Evolutionary conservation across 64 coral and sea anemone genomes (phyloP), one percentile per base, ranked within the genome.

Genomic region (Montipora foliosa): DNA sequence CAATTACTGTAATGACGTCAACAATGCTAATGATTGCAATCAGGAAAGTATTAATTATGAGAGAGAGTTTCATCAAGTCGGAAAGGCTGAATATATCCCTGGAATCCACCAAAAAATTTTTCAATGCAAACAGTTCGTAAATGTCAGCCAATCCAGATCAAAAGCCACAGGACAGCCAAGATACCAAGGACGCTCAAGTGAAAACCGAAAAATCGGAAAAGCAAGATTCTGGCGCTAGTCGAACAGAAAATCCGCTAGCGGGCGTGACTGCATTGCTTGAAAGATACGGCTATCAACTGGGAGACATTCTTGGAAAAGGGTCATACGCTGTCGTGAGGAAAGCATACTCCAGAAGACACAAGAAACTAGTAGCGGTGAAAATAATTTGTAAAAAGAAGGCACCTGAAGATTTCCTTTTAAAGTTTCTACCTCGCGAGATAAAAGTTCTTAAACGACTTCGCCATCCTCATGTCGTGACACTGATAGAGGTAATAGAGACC

Each of bases 341-440:
- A 68, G 98, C 98, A 15, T 89, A 96, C 81, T 99, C 98, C 3
- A 99, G 94, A 82, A 92, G 95, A 76, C 91, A 99, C 84, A 94
- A 96, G 21, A 95, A 89, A 44, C 89, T 92, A 25, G 90, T 99
- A 37, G 98, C 98, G 1, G 96, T 99, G 49, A 99, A 99, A 80
- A 99, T 99, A 12, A 99, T 99, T 52, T 96, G 95, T 55, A 99
- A 99, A 82, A 99, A 99, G 87, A 99, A 99, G 84, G 98, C 98
- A 0, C 98, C 98, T 0, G 98, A 99, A 22, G 98, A 99, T 77
- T 99, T 99, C 47, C 81, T 99, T 9, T 96, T 92, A 6, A 99
- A 99, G 47, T 99, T 99, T 89, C 90, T 99, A 11, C 98, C 98
- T 19, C 92, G 98, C 4, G 98, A 99, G 87, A 99, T 99, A 10